These are phyloP conservation scores for Corydoras sp. DNA, from an alignment of 2,113 vertebrate species.

Conservation along the genomic window DNA sequence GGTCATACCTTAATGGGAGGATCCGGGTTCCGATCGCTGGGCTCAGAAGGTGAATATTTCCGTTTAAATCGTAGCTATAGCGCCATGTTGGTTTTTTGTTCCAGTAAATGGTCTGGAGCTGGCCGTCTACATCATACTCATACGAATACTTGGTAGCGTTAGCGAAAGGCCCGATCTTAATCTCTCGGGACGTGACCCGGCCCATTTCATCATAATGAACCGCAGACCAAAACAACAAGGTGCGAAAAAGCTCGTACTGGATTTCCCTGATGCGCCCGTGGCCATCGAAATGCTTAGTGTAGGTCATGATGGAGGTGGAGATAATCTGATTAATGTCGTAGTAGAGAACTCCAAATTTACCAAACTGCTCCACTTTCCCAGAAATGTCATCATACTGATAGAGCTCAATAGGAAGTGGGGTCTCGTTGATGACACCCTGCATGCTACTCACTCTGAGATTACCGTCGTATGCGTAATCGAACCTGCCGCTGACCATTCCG, in stretches of 20 bases:
- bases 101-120: conserved; percentile 89
- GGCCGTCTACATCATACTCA: conserved; percentile 92
- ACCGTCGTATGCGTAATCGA: conserved; percentile 97
- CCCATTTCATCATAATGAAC: conserved; percentile 95
- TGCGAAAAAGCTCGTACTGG: conserved; percentile 94
- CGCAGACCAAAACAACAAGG: conserved; percentile 96
- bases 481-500: conserved; percentile 95
- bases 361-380: conserved; percentile 97
- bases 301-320: conserved; percentile 96
- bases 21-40: conserved; percentile 83
- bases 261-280: conserved; percentile 96
- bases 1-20: conserved; percentile 86
- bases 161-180: conserved; percentile 95
- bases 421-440: conserved; percentile 97
- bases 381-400: conserved; percentile 98
- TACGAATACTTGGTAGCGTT: conserved; percentile 97
- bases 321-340: conserved; percentile 99
- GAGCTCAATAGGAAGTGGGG: conserved; percentile 90
- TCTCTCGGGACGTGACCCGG: conserved; percentile 85
- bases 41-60: conserved; percentile 90
- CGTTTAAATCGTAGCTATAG: conserved; percentile 97
- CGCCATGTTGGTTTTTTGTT: conserved; percentile 96
- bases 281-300: conserved; percentile 94
- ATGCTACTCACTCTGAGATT: conserved; percentile 95
- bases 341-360: conserved; percentile 97